These are phyloP conservation scores for Drosophila borealis DNA, from an alignment of 2,888 invertebrate genomes.

Conservation along the genomic window DNA sequence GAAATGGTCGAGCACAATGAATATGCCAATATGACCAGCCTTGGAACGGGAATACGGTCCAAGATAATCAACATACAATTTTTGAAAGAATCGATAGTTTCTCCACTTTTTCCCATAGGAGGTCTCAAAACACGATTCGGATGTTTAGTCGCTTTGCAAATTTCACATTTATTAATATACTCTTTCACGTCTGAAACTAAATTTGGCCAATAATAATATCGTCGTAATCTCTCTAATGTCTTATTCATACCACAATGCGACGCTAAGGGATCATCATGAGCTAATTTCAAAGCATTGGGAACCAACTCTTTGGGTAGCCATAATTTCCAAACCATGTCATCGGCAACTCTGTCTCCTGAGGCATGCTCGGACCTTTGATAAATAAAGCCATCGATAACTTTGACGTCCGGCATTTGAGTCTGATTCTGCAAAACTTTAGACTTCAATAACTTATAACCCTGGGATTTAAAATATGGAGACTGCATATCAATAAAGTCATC, in stretches of 20 bases:
- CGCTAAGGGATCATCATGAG: not conserved
- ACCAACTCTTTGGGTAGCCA: not conserved
- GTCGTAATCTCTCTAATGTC: too few relatives aligned
- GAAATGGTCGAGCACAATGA: not conserved
- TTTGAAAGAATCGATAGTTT: not conserved
- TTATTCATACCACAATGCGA: too few relatives aligned
- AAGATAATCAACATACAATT: not conserved
- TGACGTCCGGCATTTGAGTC: not conserved
- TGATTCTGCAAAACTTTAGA: not conserved
- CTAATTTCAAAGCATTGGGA: not conserved
- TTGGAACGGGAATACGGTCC: not conserved
- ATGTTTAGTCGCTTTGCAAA: too few relatives aligned
- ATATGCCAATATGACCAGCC: not conserved
- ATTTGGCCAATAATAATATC: too few relatives aligned
- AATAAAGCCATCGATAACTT: not conserved
- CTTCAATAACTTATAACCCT: not conserved
- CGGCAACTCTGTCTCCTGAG: not conserved
- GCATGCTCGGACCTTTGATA: conserved; percentile 1
- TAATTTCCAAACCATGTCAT: not conserved
- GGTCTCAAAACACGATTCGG: too few relatives aligned
- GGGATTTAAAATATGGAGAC: not conserved
- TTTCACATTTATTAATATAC: too few relatives aligned
- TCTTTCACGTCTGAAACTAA: too few relatives aligned
- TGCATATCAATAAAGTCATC: not conserved
- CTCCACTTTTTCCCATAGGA: too few relatives aligned